Evolutionary conservation across 2,888 invertebrate genomes (phyloP).

Genomic region (Lepidonotus clava): DNA sequence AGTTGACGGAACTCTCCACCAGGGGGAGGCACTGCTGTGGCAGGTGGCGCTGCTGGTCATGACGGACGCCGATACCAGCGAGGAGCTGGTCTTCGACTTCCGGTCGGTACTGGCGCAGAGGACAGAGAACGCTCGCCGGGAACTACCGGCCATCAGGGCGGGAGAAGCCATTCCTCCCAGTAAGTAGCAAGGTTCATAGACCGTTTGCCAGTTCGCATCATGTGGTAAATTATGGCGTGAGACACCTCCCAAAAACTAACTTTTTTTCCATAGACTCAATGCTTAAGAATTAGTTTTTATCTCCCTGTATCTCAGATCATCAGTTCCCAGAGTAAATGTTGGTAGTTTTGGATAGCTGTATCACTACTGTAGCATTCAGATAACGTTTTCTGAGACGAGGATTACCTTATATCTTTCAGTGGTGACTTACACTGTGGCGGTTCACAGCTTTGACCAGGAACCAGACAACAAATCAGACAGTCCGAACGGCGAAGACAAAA

Average conservation of each 20-base stretch:
- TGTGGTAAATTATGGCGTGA: no score
- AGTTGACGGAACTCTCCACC: not conserved
- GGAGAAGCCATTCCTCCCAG: slow-evolving; percentile 73
- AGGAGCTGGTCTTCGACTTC: slow-evolving; percentile 73
- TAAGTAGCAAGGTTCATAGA: slow-evolving; percentile 64
- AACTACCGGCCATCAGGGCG: slow-evolving; percentile 73
- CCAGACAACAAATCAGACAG: not conserved
- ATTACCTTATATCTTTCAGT: slow-evolving; percentile 1
- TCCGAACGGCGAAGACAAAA: not conserved
- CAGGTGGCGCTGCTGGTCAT: slow-evolving; percentile 66
- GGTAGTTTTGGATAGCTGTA: no score
- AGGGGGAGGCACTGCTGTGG: not conserved
- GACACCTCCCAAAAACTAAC: no score
- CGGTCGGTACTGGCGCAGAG: slow-evolving; percentile 71
- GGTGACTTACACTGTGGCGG: slow-evolving; percentile 16
- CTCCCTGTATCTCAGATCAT: no score
- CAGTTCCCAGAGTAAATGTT: no score
- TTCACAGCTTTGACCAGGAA: slow-evolving; percentile 8
- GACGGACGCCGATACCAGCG: slow-evolving; percentile 71
- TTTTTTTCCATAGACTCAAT: no score
- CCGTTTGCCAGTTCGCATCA: no score
- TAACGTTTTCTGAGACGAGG: no score
- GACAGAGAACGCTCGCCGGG: slow-evolving; percentile 74
- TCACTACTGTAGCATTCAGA: no score
- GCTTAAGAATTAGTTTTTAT: no score